Evolutionary conservation across 2,113 vertebrate species (phyloP), one percentile per base, ranked within the genome.

Genomic region (Nerophis lumbriciformis): DNA sequence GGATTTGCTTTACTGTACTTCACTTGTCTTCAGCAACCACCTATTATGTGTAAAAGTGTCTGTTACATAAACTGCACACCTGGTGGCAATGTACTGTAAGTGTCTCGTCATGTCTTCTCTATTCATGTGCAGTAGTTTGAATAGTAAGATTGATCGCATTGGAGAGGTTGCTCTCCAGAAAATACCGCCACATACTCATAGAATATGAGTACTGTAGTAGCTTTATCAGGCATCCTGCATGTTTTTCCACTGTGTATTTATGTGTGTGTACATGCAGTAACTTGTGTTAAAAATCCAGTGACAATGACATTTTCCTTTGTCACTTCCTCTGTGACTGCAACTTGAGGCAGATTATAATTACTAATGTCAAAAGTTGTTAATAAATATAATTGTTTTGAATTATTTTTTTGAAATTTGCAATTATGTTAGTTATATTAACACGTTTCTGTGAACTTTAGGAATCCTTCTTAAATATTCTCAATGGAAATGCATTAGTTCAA

Each of bases 161-260:
- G 14, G 35, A 56, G 38, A 13, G n/a, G 12, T 51, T 42, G 47
- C 5, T 10, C 9, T 53, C 28, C 58, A 53, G 48, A 14, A 55
- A 70, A 8, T 53, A 47, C 14, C 8, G n/a, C 5, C 50, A 36
- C 38, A 68, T 52, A 63, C 50, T 48, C 51, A 37, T 61, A 48
- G 11, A 35, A 42, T 51, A 42, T 12, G 4, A 14, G 42, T 28
- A 28, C 52, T 19, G 50, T 53, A 35, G 48, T 61, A 55, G n/a
- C 57, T 73, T 73, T 78, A 76, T 81, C 79, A 71, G 54, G 71
- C 73, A 73, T 78, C 70, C 69, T 72, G 63, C 72, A 70, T 69
- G 42, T 54, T 53, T 59, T 37, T 14, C 61, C 48, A 14, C 2
- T 14, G 21, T 47, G 50, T 48, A 53, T 28, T 16, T 13, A 36